phyloP scores from a whole-genome alignment of 64 coral and sea anemone species.

The Actinia tenebrosa region DNA sequence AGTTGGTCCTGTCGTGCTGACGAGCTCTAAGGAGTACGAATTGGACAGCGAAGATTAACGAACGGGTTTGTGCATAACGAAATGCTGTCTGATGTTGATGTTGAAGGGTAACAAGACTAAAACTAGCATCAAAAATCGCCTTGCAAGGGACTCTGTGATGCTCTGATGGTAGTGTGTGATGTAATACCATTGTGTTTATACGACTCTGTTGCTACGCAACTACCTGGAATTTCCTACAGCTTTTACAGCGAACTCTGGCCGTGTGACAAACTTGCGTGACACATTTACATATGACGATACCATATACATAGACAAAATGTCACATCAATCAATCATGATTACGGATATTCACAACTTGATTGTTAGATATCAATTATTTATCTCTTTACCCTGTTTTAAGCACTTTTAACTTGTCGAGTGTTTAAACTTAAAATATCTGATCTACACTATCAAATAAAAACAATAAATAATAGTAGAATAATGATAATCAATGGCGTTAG shows the following conservation, averaged over 20 bases:
- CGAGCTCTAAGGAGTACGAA: conserved; percentile 8
- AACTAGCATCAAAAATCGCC: neutral
- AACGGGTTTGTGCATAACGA: neutral
- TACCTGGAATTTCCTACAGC: neutral
- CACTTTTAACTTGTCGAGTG: neutral
- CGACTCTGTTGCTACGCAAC: neutral
- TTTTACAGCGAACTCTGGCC: neutral
- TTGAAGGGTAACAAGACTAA: neutral
- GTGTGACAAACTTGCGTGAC: neutral
- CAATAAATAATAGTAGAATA: too few relatives aligned
- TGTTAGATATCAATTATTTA: neutral
- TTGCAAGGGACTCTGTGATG: neutral
- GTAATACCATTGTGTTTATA: neutral
- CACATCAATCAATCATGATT: neutral
- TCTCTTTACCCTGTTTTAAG: too few relatives aligned
- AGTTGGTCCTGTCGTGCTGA: conserved; percentile 20
- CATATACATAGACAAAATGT: neutral
- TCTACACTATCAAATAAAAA: too few relatives aligned
- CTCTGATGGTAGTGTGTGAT: neutral
- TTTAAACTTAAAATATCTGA: too few relatives aligned
- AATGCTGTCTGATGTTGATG: neutral
- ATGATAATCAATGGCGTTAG: too few relatives aligned
- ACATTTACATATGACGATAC: neutral
- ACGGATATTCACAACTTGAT: neutral
- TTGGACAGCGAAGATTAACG: conserved; percentile 24